phyloP scores from a whole-genome alignment of 1,140 invertebrate species.

The Aphis craccivora region DNA sequence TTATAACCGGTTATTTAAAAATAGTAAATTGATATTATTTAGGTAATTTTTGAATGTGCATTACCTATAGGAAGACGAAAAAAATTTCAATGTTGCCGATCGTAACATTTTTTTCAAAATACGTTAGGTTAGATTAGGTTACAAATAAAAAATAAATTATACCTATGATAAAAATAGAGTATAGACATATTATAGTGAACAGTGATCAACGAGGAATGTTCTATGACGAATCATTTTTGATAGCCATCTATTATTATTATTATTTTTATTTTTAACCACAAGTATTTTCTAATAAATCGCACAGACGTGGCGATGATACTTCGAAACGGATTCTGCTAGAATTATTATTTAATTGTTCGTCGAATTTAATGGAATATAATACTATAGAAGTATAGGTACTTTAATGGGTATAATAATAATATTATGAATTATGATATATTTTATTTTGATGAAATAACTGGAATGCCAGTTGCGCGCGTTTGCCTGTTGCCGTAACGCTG shows the following conservation, averaged over 20 bases:
- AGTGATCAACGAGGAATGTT: not conserved
- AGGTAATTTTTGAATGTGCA: not conserved
- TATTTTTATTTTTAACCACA: not conserved
- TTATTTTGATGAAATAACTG: not conserved
- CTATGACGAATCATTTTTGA: not conserved
- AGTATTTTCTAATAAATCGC: not conserved
- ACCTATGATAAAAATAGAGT: no score
- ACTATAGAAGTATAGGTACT: not conserved
- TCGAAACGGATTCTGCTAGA: not conserved
- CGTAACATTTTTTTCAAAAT: not conserved
- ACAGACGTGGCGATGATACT: not conserved
- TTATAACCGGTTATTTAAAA: not conserved
- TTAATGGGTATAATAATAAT: not conserved
- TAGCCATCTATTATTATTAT: not conserved
- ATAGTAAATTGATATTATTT: not conserved
- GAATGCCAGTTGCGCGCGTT: not conserved
- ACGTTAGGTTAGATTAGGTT: no score
- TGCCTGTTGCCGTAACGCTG: not conserved
- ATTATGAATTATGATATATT: not conserved
- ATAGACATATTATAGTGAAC: not conserved
- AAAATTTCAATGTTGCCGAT: not conserved
- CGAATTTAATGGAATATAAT: not conserved
- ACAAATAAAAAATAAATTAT: not conserved
- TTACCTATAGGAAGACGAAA: not conserved
- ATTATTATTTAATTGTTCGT: not conserved